Evolutionary conservation across 1,140 invertebrate species (phyloP), one percentile per base, ranked within the genome.

Genomic region (Sesamia nonagrioides): DNA sequence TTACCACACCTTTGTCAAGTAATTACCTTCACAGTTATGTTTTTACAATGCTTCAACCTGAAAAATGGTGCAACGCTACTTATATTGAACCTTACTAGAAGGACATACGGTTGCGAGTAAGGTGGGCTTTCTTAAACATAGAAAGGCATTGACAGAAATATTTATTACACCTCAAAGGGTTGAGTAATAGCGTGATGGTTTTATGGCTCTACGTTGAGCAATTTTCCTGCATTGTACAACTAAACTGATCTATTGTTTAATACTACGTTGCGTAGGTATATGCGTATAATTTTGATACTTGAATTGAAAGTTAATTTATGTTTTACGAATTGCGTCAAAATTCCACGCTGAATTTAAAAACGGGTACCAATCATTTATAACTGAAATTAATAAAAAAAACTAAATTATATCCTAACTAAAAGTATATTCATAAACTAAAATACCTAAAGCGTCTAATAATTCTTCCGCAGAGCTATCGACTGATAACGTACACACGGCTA

Each of bases 161-260:
- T 94, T 92, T 93, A 94, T 93, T 92, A 84, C 89, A 92, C 90
- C 88, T 94, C 86, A 93, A 94, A 94, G 92, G 92, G 91, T 94
- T 94, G 89, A 83, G 87, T 86, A 90, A 91, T 86, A 85, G 88
- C 79, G 84, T 90, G 86, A 94, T 93, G 89, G 91, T 90, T 95
- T 95, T 93, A 93, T 93, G 91, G 88, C 86, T 88, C 89, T 87
- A 82, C 86, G 86, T 94, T 94, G 91, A 90, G 91, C 90, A 94
- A 94, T 93, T 93, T 94, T 91, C 92, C 88, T 88, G 84, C 82
- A 93, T 93, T 94, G 89, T 92, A 69, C 58, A 54, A 71, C 69
- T 83, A 48, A 40, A 76, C 73, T 68, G 71, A 81, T 78, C 88
- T 58, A 60, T 74, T 60, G 54, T 58, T 83, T 73, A 80, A 72